A percentile compares a stretch with the other conserved stretches of the same genome.
Conservation (phyloP, 2,888 invertebrate genomes). For the Scaptodrosophila latifasciaeformis region DNA sequence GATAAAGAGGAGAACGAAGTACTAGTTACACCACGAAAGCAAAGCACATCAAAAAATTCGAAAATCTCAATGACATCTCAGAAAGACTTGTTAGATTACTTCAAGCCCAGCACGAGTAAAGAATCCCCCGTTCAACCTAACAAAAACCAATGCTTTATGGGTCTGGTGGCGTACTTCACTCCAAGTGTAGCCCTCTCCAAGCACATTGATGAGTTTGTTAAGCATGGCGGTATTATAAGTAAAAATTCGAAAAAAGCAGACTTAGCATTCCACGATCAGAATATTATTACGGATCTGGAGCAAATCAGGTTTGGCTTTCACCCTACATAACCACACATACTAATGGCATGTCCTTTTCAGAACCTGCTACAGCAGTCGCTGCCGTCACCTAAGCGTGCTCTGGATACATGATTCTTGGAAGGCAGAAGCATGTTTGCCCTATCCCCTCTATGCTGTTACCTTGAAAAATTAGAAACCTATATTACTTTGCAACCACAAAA, state of each 20-base stretch:
- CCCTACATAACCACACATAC: too few relatives aligned
- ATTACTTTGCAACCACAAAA: too few relatives aligned
- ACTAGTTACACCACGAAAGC: slow-evolving; percentile 30
- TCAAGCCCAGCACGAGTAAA: slow-evolving; percentile 31
- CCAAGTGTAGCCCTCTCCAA: slow-evolving; percentile 17
- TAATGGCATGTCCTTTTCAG: too few relatives aligned
- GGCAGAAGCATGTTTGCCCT: slow-evolving; percentile 44
- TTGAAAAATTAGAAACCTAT: slow-evolving; percentile 22
- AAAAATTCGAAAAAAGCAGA: slow-evolving; percentile 55
- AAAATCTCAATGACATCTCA: slow-evolving; percentile 17
- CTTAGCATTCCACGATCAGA: slow-evolving; percentile 45
- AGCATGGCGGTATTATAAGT: slow-evolving; percentile 60
- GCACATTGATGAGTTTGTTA: slow-evolving; percentile 39
- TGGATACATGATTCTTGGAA: slow-evolving; percentile 68
- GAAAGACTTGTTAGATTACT: slow-evolving; percentile 37
- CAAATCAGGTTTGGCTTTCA: slow-evolving; percentile 44
- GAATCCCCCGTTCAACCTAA: too few relatives aligned
- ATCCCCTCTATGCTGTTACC: slow-evolving; percentile 62
- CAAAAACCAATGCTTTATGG: slow-evolving; percentile 47
- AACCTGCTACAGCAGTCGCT: slow-evolving; percentile 51
- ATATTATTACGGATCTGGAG: slow-evolving; percentile 27
- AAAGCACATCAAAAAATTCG: too few relatives aligned
- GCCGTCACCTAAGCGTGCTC: slow-evolving; percentile 63
- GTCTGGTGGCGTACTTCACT: slow-evolving; percentile 52
- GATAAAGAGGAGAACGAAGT: slow-evolving; percentile 9